phyloP scores from a whole-genome alignment of 2,888 invertebrate species.

The Leptura quadrifasciata region DNA sequence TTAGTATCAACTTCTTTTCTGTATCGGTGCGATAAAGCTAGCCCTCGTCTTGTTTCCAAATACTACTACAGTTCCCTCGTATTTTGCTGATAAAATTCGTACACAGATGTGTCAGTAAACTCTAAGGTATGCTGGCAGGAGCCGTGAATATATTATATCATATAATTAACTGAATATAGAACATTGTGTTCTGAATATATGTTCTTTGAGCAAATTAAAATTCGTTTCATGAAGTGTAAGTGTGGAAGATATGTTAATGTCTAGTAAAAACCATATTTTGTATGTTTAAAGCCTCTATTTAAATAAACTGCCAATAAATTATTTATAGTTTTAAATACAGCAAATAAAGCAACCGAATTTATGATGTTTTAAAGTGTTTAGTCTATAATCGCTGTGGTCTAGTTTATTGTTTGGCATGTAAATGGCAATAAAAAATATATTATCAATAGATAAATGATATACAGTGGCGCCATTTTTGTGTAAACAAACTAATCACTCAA shows the following conservation, averaged over 20 bases:
- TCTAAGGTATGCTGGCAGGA: constrained; percentile 21
- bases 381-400: constrained; percentile 32
- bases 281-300: constrained; percentile 23
- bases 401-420: constrained; percentile 27
- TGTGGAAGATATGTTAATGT: constrained; percentile 16
- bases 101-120: constrained; percentile 28
- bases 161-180: constrained; percentile 15
- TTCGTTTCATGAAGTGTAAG: constrained; percentile 15
- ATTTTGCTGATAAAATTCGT: neutral
- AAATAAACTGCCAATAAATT: constrained; percentile 43
- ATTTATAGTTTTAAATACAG: constrained; percentile 40
- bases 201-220: constrained; percentile 14
- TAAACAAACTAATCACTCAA: constrained; percentile 18
- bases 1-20: too few species aligned
- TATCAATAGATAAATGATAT: constrained; percentile 34
- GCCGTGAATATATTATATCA: constrained; percentile 13
- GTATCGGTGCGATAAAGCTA: too few species aligned
- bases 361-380: constrained; percentile 39
- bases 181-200: neutral
- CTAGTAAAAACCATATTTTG: constrained; percentile 28
- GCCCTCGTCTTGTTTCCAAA: neutral
- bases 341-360: constrained; percentile 41
- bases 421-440: constrained; percentile 32
- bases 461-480: constrained; percentile 26
- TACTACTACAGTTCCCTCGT: neutral